Conservation (phyloP, 2,113 vertebrate genomes). For the Syngnathus typhle region DNA sequence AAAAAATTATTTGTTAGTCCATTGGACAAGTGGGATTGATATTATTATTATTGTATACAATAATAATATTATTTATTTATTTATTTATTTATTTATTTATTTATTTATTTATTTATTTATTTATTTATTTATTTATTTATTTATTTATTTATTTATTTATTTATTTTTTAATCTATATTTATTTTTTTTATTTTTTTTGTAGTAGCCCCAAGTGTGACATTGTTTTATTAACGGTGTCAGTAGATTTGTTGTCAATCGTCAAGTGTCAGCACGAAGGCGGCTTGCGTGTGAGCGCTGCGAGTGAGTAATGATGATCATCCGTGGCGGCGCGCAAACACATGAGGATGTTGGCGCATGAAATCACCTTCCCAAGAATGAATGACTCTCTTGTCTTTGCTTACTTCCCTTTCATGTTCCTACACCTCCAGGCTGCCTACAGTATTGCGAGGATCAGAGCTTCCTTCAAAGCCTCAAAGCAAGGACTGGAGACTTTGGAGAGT, state of each 20-base stretch:
- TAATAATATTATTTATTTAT: too few relatives aligned
- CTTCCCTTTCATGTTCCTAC: slow-evolving; percentile 67
- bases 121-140: too few relatives aligned
- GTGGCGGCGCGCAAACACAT: slow-evolving; percentile 60
- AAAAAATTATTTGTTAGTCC: too few relatives aligned
- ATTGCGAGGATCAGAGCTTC: slow-evolving; percentile 57
- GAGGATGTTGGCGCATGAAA: slow-evolving; percentile 65
- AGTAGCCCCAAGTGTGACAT: slow-evolving; percentile 1
- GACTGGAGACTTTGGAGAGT: slow-evolving; percentile 38
- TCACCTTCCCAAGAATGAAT: slow-evolving; percentile 70
- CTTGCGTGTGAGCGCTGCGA: slow-evolving; percentile 66
- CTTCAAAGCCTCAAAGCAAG: slow-evolving; percentile 39
- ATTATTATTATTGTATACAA: too few relatives aligned
- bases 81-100: too few relatives aligned
- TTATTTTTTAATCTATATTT: too few relatives aligned
- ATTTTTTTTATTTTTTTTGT: not conserved
- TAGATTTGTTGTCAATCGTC: slow-evolving; percentile 29
- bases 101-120: too few relatives aligned
- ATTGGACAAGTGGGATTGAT: too few relatives aligned
- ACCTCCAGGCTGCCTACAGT: slow-evolving; percentile 62
- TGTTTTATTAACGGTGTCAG: slow-evolving; percentile 10
- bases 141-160: too few relatives aligned
- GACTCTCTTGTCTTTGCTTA: slow-evolving; percentile 70
- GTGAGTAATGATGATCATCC: slow-evolving; percentile 71
- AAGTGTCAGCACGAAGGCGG: slow-evolving; percentile 38